These are phyloP conservation scores for Diachrysia chrysitis DNA, from an alignment of 2,888 invertebrate species.

Conservation along the genomic window DNA sequence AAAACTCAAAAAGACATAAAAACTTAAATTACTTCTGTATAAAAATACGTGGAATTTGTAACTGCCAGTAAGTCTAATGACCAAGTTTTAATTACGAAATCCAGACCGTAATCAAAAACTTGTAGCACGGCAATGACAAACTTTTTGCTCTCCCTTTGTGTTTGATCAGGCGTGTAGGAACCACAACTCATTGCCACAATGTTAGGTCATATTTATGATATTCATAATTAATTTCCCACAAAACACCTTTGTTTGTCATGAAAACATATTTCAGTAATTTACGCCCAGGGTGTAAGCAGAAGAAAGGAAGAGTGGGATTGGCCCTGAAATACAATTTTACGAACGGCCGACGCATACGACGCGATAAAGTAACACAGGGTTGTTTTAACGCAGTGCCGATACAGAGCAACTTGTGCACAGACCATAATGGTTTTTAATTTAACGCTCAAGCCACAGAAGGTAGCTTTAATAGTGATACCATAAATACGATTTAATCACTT, in stretches of 20 bases:
- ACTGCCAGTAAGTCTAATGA: not conserved
- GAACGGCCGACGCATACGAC: not conserved
- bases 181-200: too few species aligned
- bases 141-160: too few species aligned
- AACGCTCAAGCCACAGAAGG: not conserved
- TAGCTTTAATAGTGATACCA: not conserved
- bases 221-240: too few species aligned
- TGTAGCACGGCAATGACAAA: too few species aligned
- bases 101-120: too few species aligned
- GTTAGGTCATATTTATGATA: too few species aligned
- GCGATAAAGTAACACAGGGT: not conserved
- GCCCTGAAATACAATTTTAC: too few species aligned
- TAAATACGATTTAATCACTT: slow-evolving; percentile 22
- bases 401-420: not conserved
- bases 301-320: too few species aligned
- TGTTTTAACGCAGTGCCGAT: not conserved
- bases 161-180: too few species aligned
- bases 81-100: not conserved
- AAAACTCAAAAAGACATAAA: not conserved
- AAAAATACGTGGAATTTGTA: not conserved
- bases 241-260: too few species aligned
- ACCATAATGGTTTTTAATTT: not conserved
- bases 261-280: too few species aligned
- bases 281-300: too few species aligned
- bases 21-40: not conserved